These are phyloP conservation scores for Bostrychus sinensis DNA, from an alignment of 2,113 vertebrate species.

Conservation along the genomic window DNA sequence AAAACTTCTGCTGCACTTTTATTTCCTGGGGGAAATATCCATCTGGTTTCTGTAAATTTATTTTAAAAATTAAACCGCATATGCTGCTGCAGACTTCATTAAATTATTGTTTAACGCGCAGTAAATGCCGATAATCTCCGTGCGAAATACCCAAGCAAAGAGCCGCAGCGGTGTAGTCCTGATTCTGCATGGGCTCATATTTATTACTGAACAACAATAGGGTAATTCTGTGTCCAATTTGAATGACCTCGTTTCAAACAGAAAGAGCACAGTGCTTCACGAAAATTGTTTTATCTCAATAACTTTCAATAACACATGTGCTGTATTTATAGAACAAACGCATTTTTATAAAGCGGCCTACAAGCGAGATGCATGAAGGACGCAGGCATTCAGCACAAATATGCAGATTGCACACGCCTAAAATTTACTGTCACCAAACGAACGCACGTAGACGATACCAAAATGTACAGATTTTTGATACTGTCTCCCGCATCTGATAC, in stretches of 20 bases:
- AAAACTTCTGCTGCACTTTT: constrained; percentile 18
- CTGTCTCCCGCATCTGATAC: background rate
- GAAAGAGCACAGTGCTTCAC: background rate
- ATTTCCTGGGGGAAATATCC: constrained; percentile 18
- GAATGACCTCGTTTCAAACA: constrained; percentile 16
- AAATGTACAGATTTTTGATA: background rate
- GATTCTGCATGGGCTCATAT: constrained; percentile 8
- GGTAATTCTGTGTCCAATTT: background rate
- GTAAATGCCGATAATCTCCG: constrained; percentile 17
- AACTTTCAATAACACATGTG: background rate
- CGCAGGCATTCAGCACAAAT: background rate
- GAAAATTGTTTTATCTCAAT: background rate
- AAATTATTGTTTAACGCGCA: constrained; percentile 23
- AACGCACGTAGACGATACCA: background rate
- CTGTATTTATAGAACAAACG: constrained; percentile 2
- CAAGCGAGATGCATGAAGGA: background rate
- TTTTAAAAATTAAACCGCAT: background rate
- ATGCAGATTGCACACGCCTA: background rate
- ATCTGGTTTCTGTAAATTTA: constrained; percentile 4
- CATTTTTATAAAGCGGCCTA: constrained; percentile 2
- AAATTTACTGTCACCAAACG: background rate
- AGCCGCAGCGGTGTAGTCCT: constrained; percentile 2
- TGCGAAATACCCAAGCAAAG: constrained; percentile 34
- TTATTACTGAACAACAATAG: constrained; percentile 7
- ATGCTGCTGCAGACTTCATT: background rate